A percentile compares a stretch with the other conserved stretches of the same genome.
Evolutionary conservation across 2,113 vertebrate genomes (phyloP).

Genomic region (Quiscalus mexicanus): DNA sequence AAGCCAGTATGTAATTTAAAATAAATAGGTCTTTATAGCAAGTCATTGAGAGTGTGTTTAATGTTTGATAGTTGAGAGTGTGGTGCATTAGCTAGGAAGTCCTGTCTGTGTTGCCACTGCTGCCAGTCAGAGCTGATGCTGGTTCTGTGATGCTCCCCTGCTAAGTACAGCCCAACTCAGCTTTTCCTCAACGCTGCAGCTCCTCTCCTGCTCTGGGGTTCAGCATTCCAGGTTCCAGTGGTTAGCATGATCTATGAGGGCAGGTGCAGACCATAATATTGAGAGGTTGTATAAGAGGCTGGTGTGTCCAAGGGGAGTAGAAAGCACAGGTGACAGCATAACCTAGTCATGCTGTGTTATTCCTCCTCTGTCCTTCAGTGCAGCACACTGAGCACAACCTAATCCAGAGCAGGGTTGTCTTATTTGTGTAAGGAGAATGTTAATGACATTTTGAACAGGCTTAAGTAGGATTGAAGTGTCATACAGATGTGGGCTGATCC

Average conservation of each 20-base stretch:
- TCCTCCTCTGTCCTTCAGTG: neutral
- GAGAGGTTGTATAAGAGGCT: neutral
- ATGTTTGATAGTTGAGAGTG: neutral
- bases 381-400: neutral
- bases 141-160: neutral
- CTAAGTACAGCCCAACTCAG: neutral
- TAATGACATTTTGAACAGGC: conserved; percentile 17
- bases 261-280: neutral
- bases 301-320: neutral
- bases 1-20: neutral
- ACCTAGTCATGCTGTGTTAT: neutral
- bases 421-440: conserved; percentile 5
- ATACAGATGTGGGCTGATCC: conserved; percentile 2
- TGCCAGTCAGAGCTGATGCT: neutral
- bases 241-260: neutral
- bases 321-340: neutral
- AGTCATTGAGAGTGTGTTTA: neutral
- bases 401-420: neutral
- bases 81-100: neutral
- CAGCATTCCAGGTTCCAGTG: neutral
- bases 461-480: conserved; percentile 4
- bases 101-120: neutral
- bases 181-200: neutral
- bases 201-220: neutral
- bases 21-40: neutral